phyloP scores from a whole-genome alignment of 2,888 invertebrate genomes.

The Eupeodes latifasciatus region DNA sequence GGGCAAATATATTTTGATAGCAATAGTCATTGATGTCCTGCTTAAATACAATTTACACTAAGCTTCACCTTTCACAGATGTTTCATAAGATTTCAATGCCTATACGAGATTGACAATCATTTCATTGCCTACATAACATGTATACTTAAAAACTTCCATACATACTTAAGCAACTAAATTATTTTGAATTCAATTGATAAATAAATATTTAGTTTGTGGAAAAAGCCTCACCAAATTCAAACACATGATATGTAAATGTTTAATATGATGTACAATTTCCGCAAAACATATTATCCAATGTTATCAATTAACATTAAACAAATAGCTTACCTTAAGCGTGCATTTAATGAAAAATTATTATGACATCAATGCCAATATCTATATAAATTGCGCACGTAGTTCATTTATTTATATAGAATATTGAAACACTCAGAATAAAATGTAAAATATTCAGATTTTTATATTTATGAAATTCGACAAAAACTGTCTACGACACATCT shows the following conservation, averaged over 20 bases:
- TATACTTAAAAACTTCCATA: no score
- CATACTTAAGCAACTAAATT: neutral
- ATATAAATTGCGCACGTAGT: no score
- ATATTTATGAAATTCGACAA: no score
- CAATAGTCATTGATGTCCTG: no score
- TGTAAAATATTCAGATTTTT: no score
- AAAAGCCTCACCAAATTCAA: neutral
- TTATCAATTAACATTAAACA: constrained; percentile 27
- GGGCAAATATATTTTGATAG: no score
- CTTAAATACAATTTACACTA: no score
- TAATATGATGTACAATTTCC: neutral
- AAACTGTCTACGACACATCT: no score
- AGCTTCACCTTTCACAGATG: no score
- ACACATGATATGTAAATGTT: neutral
- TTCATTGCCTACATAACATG: neutral
- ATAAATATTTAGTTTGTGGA: neutral
- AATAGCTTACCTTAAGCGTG: neutral
- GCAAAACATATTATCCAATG: constrained; percentile 7
- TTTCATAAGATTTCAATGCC: no score
- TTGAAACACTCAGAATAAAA: no score
- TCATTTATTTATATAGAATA: no score
- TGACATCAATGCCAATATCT: neutral
- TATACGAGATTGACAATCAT: neutral
- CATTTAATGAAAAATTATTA: neutral
- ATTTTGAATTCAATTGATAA: constrained; percentile 15